A percentile compares a stretch with the other conserved stretches of the same genome.
phyloP scores from a whole-genome alignment of 1,140 invertebrate species.

The Pogonomyrmex californicus region DNA sequence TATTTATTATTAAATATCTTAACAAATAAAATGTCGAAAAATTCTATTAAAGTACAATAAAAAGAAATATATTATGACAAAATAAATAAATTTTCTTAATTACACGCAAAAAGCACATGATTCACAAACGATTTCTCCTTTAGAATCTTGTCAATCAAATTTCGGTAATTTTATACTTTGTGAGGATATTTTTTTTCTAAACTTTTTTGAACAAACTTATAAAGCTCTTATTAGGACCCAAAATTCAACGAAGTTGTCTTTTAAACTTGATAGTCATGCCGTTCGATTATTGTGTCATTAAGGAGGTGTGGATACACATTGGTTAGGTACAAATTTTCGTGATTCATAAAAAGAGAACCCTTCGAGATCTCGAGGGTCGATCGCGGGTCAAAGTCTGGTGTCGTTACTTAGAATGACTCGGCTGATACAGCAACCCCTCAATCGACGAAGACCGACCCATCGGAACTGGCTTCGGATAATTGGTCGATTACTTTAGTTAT shows the following conservation, averaged over 20 bases:
- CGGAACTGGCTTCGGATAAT: slow-evolving; percentile 70
- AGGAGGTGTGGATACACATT: slow-evolving; percentile 35
- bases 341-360: slow-evolving; percentile 7
- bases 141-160: slow-evolving; percentile 12
- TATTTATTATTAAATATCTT: slow-evolving; percentile 9
- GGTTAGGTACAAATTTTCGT: slow-evolving; percentile 59
- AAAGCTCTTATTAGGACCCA: neutral
- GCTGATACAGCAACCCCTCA: slow-evolving; percentile 60
- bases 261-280: slow-evolving; percentile 56
- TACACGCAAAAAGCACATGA: neutral
- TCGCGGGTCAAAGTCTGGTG: slow-evolving; percentile 48
- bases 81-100: slow-evolving; percentile 4
- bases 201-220: slow-evolving; percentile 20
- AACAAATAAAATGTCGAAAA: neutral
- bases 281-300: slow-evolving; percentile 54
- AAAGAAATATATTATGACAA: neutral
- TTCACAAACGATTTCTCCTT: neutral
- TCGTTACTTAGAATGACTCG: slow-evolving; percentile 72
- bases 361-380: slow-evolving; percentile 46
- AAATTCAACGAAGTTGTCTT: slow-evolving; percentile 26
- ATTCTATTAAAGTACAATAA: neutral
- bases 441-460: slow-evolving; percentile 47
- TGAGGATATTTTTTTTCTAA: neutral
- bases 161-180: neutral
- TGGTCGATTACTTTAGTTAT: slow-evolving; percentile 78